Evolutionary conservation across 92 coral and sea anemone genomes (phyloP), one percentile per base, ranked within the genome.

Genomic region (Epizoanthus rinbou): DNA sequence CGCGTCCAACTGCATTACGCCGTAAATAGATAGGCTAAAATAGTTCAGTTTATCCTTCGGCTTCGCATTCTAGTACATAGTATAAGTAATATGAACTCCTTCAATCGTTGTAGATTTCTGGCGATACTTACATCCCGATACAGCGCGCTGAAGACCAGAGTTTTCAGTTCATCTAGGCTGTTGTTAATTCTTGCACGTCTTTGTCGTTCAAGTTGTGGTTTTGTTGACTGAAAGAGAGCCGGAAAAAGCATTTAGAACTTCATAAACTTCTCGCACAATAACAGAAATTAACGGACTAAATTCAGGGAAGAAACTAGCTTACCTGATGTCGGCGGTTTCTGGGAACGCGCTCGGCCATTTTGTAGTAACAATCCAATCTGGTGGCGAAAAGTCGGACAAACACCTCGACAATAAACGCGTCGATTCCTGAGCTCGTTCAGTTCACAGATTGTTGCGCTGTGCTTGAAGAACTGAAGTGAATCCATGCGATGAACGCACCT

Each of bases 171-270:
- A 21, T 93, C 91, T 3, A 93, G 88, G 75, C 98, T 93, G 83
- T 88, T 86, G 89, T 93, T 93, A 56, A 93, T 93, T 39, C 98
- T 86, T n/a, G 98, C 98, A 17, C 98, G 92, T 28, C 98, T 84
- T 45, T 93, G 98, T 68, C 98, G 87, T 64, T 93, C 98, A 14
- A 93, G 87, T 15, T 89, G 88, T 0, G 98, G 98, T 67, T 93
- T 93, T 59, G 93, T 89, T 5, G 98, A 85, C 91, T 93, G 86
- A 78, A 37, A 28, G 76, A 71, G 71, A 50, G 67, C 59, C n/a
- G 57, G 57, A 63, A 62, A 2, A 78, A 50, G 14, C 9, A 10
- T 50, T 37, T 10, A 50, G 54, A 69, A 17, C 74, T 31, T 17
- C 5, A 47, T 5, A 69, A 24, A 69, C 74, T 24, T 69, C 47